phyloP scores from a whole-genome alignment of 2,797 vertebrate genomes.

The Lagorchestes hirsutus region DNA sequence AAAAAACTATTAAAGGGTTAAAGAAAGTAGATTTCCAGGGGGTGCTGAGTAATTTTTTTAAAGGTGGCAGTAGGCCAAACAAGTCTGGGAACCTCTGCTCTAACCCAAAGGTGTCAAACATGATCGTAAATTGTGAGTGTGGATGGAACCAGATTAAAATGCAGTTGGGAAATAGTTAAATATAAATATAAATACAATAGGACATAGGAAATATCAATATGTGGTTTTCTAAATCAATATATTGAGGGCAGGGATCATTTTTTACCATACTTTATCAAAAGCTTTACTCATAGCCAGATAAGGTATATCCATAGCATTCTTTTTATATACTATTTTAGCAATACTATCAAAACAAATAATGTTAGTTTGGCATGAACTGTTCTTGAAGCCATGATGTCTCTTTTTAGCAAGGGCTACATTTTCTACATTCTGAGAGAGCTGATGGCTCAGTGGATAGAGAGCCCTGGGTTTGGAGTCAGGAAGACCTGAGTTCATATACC shows the following conservation, averaged over 20 bases:
- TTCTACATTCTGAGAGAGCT: not conserved
- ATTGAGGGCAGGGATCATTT: not conserved
- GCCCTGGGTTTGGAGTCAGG: not conserved
- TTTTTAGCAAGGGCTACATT: not conserved
- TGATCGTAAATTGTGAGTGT: too few relatives aligned
- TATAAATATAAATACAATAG: not conserved
- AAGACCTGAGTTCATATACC: not conserved
- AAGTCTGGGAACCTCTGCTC: too few relatives aligned
- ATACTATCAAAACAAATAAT: not conserved
- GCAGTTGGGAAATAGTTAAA: not conserved
- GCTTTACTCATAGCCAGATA: not conserved
- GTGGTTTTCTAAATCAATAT: not conserved
- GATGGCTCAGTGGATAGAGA: not conserved
- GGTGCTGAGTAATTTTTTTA: too few relatives aligned
- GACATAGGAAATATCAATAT: not conserved
- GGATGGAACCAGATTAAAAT: not conserved
- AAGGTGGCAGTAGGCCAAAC: too few relatives aligned
- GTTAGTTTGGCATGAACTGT: not conserved
- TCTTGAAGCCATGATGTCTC: not conserved
- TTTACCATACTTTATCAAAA: not conserved
- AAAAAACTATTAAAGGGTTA: too few relatives aligned
- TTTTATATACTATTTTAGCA: not conserved
- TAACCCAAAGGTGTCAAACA: too few relatives aligned
- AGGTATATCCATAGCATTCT: not conserved
- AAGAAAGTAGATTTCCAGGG: too few relatives aligned